These are phyloP conservation scores for Montifringilla adamsi DNA, from an alignment of 2,113 vertebrate species.

Conservation along the genomic window DNA sequence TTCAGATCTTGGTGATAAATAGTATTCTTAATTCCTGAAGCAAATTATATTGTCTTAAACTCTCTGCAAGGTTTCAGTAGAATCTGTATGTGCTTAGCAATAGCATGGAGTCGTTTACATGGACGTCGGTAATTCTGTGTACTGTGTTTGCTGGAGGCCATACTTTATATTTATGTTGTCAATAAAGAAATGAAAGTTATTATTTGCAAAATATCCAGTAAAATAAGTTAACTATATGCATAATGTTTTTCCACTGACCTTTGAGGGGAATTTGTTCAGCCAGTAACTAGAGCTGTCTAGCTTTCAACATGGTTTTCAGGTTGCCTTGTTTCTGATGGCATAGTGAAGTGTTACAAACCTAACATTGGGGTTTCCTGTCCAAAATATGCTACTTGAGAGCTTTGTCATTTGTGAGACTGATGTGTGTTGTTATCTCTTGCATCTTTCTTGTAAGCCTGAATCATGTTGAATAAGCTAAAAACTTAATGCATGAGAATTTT, in stretches of 20 bases:
- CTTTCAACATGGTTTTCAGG: neutral
- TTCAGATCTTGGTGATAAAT: neutral
- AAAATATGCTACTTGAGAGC: neutral
- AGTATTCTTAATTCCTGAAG: neutral
- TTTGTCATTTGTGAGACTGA: neutral
- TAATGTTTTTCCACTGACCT: neutral
- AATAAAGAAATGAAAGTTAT: neutral
- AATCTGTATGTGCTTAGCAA: neutral
- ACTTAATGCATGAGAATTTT: neutral
- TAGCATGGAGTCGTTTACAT: neutral
- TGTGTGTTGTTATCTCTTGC: neutral
- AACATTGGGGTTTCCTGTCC: neutral
- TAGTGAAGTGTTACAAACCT: neutral
- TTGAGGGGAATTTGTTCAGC: neutral
- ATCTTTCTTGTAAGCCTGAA: neutral
- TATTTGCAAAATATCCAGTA: neutral
- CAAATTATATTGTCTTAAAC: neutral
- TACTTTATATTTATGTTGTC: fast-evolving
- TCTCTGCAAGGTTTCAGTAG: neutral
- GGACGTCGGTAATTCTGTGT: fast-evolving
- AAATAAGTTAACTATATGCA: neutral
- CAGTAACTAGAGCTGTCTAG: neutral
- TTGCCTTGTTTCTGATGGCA: neutral
- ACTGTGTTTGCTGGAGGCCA: neutral
- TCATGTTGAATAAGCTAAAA: neutral